Base-by-base conservation (phyloP, 2,113 vertebrate species). In the Sinosuthora webbiana region DNA sequence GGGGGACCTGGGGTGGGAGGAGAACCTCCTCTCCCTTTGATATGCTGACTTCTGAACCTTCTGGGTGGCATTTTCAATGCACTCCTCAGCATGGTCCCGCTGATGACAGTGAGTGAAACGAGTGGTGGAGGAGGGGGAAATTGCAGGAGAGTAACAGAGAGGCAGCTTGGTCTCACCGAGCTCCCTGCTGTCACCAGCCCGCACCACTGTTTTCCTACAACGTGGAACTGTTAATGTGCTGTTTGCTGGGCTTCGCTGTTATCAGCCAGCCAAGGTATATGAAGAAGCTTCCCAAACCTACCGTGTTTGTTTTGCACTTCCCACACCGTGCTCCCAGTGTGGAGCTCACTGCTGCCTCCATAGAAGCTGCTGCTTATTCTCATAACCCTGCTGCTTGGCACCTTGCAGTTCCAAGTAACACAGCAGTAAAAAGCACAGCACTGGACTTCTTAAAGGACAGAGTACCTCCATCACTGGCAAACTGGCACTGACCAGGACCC, bases 11-110 rank as follows among this genome's bases (percentile, higher is more conserved):
- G 56, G 39, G 77, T 89, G 81, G 55, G 57, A 73, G 56, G 67
- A 92, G 71, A 83, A 67, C 59, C 64, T 90, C 55, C 79, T 80
- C n/a, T 87, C 33, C 37, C 77, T 96, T 92, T 96, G 83, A 69
- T 87, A 75, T 37, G 35, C 86, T 86, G 69, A 53, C 64, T 96
- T 94, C 74, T 91, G 63, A 93, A 85, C 89, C 78, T 87, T 44
- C 78, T 95, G 85, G 79, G 87, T 94, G 93, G 94, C 78, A 76
- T 90, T 95, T 95, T 50, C 67, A 71, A 0, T 50, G 62, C 30
- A 2, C 50, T 41, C 60, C 71, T 92, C 71, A 87, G 73, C 77
- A 7, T 3, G 4, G 42, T 62, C 45, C n/a, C 0, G 0, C 0
- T 1, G 25, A 35, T 83, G 78, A 57, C 11, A 44, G 78, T 28